A percentile compares a stretch with the other conserved stretches of the same genome.
Conservation (phyloP, 2,113 vertebrate genomes). For the Daboia siamensis region DNA sequence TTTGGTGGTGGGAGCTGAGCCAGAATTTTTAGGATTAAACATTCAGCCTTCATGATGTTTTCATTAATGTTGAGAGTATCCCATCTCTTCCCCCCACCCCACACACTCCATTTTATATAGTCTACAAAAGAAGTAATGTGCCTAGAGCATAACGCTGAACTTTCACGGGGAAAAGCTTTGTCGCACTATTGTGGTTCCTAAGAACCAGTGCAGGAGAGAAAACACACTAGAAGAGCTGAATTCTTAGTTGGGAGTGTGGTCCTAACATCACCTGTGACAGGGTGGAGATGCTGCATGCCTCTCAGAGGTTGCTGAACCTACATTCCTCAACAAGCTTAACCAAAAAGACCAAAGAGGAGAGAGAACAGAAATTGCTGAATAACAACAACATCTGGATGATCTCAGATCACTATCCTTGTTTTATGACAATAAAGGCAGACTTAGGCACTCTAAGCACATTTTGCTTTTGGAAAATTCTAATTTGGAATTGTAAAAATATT, state of each 20-base stretch:
- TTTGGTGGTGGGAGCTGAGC: conserved; percentile 35
- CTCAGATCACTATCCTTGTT: background rate
- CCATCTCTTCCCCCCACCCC: background rate
- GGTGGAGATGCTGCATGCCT: background rate
- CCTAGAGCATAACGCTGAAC: background rate
- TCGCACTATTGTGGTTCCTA: background rate
- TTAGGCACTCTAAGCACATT: background rate
- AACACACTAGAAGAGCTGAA: background rate
- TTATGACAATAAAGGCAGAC: background rate
- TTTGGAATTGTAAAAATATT: background rate
- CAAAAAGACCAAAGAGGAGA: background rate
- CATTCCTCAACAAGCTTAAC: background rate
- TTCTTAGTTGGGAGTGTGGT: background rate
- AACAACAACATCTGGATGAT: background rate
- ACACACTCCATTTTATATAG: conserved; percentile 23
- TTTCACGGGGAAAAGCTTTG: background rate
- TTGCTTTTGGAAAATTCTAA: background rate
- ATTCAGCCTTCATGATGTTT: conserved; percentile 46
- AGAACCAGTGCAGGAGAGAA: background rate
- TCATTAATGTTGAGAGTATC: conserved; percentile 18
- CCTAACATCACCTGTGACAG: background rate
- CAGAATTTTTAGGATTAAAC: conserved; percentile 44
- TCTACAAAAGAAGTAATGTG: conserved; percentile 16
- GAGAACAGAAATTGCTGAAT: background rate
- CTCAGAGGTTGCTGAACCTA: background rate